Base-by-base conservation (phyloP, 2,113 vertebrate genomes). In the Notarius lentiginosus region DNA sequence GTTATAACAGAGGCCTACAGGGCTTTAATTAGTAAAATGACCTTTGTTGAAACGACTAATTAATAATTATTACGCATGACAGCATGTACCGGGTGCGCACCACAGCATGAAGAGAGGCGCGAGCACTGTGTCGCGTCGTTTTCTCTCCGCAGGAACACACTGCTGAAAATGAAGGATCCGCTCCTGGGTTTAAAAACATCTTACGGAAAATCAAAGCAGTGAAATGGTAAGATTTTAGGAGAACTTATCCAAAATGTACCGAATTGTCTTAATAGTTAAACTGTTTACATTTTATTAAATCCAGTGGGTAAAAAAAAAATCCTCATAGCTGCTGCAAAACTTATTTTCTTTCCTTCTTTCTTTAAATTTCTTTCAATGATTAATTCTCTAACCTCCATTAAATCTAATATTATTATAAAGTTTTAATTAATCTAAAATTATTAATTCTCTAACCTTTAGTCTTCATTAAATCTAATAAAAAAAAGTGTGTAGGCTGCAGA, bases 211-310 rank as follows among this genome's bases (percentile, higher is more conserved):
- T 41, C 20, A 56, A 55, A 0, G 24, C 51, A 79, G 24, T 55
- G 24, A 79, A 55, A 79, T 79, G 75, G 75, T 79, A 79, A 79
- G 75, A 55, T 55, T 55, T 55, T 15, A 24, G 2, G 51, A 77
- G 24, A 77, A 47, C 49, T 47, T 20, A 22, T 49, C 15, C 15
- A 41, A 3, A 47, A 72, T 72, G 17, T 0, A 30, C n/a, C 1
- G 8, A 27, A 47, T 20, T 20, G 68, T 47, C 70, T 47, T 18
- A 4, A 20, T 73, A 22, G 18, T 47, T 73, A 10, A 73, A 7
- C 4, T 47, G 34, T 73, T 24, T 49, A 47, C 18, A 49, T 49
- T 18, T 41, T 20, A 20, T 47, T 20, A 73, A 22, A 49, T 22
- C 18, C 34, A 49, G 8, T 75, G 51, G 7, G 11, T 73, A 30